Conservation (phyloP, 2,113 vertebrate genomes). For the Rhea americana region DNA sequence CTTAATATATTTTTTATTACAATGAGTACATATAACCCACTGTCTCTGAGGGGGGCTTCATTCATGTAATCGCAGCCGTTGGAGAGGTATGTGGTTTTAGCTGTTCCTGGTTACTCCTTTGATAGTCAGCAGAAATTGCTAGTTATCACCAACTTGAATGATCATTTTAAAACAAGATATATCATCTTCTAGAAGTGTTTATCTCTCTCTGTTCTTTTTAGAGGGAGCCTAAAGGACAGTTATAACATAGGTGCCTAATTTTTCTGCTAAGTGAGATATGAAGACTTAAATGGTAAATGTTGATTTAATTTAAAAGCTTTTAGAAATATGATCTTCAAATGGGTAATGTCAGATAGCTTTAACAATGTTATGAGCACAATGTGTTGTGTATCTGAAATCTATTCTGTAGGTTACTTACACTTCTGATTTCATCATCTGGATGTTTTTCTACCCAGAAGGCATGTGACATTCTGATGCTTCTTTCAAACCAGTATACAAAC, state of each 20-base stretch:
- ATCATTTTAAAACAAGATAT: not conserved
- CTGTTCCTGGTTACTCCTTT: not conserved
- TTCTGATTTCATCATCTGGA: not conserved
- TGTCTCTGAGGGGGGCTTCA: not conserved
- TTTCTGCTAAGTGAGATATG: not conserved
- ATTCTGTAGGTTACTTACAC: not conserved
- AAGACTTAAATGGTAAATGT: not conserved
- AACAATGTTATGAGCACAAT: not conserved
- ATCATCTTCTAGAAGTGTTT: not conserved
- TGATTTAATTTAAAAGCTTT: slow-evolving; percentile 9
- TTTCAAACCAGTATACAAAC: not conserved
- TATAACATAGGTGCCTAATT: not conserved
- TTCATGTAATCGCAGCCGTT: not conserved
- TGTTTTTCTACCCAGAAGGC: not conserved
- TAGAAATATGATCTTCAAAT: not conserved
- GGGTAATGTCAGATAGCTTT: not conserved
- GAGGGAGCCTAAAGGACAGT: not conserved
- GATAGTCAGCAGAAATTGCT: not conserved
- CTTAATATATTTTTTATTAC: not conserved
- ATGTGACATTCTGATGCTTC: not conserved
- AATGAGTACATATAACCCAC: rapidly evolving
- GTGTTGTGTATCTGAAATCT: not conserved
- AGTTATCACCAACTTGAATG: not conserved
- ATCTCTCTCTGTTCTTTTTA: not conserved
- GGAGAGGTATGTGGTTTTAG: not conserved